phyloP scores from a whole-genome alignment of 2,888 invertebrate species.

The Zygogramma bicolorata region DNA sequence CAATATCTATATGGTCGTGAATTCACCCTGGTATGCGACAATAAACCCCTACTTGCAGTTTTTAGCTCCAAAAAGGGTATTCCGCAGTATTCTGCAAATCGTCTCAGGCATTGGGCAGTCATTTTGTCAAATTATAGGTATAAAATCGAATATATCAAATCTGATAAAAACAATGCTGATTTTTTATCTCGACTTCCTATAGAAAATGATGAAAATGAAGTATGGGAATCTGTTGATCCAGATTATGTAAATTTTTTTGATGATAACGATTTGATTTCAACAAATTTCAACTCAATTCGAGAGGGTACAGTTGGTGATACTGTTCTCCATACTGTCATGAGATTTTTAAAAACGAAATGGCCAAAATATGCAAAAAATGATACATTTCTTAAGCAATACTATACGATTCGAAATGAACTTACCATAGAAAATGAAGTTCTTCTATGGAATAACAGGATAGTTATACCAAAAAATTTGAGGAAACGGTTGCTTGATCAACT shows the following conservation, averaged over 20 bases:
- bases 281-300: background rate
- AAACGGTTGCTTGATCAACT: background rate
- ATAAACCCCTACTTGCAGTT: constrained; percentile 20
- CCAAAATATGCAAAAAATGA: background rate
- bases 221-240: background rate
- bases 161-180: constrained; percentile 4
- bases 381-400: too few species aligned
- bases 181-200: constrained; percentile 1
- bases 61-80: constrained; percentile 14
- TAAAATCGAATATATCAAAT: constrained; percentile 9
- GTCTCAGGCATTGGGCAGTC: constrained; percentile 24
- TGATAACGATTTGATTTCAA: constrained; percentile 10
- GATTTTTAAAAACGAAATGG: background rate
- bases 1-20: constrained; percentile 23
- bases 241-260: background rate
- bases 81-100: constrained; percentile 23
- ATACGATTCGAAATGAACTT: background rate
- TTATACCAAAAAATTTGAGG: constrained; percentile 30
- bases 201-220: background rate
- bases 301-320: constrained; percentile 43
- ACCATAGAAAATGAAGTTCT: background rate
- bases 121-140: constrained; percentile 22
- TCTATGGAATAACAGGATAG: background rate
- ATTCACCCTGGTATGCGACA: constrained; percentile 18
- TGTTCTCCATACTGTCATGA: background rate